phyloP scores from a whole-genome alignment of 2,113 vertebrate species.

The Otus sunia region DNA sequence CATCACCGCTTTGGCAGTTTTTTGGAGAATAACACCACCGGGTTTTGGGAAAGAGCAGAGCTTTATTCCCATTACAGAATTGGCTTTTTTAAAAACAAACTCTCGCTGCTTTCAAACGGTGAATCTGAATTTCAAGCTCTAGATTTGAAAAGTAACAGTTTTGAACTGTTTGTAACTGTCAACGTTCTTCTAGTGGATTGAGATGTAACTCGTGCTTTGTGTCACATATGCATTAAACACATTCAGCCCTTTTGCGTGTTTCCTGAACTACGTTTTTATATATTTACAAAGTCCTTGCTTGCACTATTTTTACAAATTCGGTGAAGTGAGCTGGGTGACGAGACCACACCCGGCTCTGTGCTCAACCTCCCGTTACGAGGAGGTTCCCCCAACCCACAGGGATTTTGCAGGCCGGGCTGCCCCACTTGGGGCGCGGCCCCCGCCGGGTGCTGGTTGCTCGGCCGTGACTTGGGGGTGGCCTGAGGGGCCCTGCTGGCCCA shows the following conservation, averaged over 20 bases:
- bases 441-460: not conserved
- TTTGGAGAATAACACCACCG: too few species aligned
- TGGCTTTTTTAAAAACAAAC: not conserved
- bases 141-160: not conserved
- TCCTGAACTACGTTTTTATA: fast-evolving
- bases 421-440: too few species aligned
- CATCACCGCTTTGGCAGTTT: too few species aligned
- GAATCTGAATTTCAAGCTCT: not conserved
- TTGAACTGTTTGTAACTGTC: not conserved
- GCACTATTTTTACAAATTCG: fast-evolving
- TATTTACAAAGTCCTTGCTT: too few species aligned
- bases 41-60: not conserved
- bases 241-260: fast-evolving
- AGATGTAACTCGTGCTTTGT: fast-evolving
- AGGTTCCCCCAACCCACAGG: too few species aligned
- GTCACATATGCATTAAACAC: fast-evolving
- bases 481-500: not conserved
- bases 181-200: fast-evolving
- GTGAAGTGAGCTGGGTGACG: not conserved
- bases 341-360: fast-evolving
- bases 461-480: too few species aligned
- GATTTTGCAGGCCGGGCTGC: too few species aligned
- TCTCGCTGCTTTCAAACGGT: not conserved
- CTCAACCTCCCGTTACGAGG: fast-evolving
- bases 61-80: not conserved